Conservation (phyloP, 2,888 invertebrate genomes). For the Brachyptera risi region DNA sequence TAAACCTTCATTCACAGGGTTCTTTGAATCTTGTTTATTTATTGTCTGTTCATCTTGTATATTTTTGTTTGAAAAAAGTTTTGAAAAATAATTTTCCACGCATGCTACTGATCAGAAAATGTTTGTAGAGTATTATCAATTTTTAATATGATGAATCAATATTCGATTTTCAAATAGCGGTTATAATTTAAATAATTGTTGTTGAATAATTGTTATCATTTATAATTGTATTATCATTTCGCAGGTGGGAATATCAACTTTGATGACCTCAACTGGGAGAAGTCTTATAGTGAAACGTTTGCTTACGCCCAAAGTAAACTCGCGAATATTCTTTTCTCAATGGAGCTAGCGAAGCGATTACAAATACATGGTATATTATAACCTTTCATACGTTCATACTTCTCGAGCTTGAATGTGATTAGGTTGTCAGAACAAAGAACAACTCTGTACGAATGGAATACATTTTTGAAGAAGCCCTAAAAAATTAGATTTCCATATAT, state of each 20-base stretch:
- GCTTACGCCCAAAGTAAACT: slow-evolving; percentile 42
- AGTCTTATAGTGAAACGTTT: background rate
- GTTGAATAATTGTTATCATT: too few relatives aligned
- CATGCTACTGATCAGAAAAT: background rate
- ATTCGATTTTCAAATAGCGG: too few relatives aligned
- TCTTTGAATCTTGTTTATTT: too few relatives aligned
- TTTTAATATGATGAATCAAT: background rate
- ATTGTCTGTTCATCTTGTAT: too few relatives aligned
- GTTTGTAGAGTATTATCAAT: background rate
- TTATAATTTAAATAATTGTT: background rate
- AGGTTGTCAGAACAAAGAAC: background rate
- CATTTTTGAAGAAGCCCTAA: background rate
- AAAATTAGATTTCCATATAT: too few relatives aligned
- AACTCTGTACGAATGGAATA: background rate
- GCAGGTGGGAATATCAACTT: too few relatives aligned
- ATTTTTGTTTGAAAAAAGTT: background rate
- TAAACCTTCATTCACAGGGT: too few relatives aligned
- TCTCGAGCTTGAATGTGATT: background rate
- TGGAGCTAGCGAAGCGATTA: slow-evolving; percentile 38
- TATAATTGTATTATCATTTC: too few relatives aligned
- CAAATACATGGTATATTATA: background rate
- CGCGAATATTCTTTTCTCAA: slow-evolving; percentile 41
- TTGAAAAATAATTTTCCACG: background rate
- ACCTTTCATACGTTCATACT: background rate
- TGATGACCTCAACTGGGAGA: slow-evolving; percentile 32